These are phyloP conservation scores for Drosophila pruinosa DNA, from an alignment of 1,140 invertebrate genomes.

Conservation along the genomic window DNA sequence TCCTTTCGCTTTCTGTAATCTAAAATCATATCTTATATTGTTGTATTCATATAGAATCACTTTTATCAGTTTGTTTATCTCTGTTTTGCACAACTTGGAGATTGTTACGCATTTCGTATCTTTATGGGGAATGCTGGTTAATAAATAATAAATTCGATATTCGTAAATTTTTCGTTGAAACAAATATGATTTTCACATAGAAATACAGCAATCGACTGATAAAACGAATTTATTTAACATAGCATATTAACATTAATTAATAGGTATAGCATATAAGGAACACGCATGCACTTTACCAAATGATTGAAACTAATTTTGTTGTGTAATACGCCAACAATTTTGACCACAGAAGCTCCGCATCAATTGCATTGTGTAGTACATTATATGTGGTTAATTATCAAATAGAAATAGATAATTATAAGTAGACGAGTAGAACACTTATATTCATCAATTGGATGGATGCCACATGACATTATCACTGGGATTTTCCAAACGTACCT, in stretches of 20 bases:
- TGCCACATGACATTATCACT: not conserved
- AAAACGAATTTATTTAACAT: not conserved
- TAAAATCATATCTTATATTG: no score
- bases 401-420: not conserved
- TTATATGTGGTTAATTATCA: no score
- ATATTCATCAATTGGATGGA: not conserved
- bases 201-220: not conserved
- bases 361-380: no score
- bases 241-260: not conserved
- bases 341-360: no score
- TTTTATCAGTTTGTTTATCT: not conserved
- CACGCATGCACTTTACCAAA: no score
- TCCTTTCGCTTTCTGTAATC: not conserved
- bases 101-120: no score
- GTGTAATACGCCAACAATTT: no score
- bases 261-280: no score
- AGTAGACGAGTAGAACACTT: not conserved
- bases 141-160: not conserved
- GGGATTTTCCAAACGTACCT: constrained; percentile 43
- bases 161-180: no score
- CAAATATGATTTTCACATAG: not conserved
- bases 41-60: no score
- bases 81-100: no score
- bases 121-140: not conserved
- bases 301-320: no score